A percentile compares a stretch with the other conserved stretches of the same genome.
Conservation (phyloP, 1,140 invertebrate genomes). For the Prorops nasuta region DNA sequence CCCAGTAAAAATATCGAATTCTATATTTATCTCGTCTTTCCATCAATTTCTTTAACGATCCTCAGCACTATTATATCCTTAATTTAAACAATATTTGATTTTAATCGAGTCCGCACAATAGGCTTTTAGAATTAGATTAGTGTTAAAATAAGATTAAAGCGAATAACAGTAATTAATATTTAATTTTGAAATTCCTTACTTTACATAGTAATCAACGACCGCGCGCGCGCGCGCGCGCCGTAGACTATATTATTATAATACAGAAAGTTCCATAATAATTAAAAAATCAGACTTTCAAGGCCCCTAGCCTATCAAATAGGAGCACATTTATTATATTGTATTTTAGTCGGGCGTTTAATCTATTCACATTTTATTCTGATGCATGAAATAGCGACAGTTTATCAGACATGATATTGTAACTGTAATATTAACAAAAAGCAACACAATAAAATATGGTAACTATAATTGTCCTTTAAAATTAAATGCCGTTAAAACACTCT, state of each 20-base stretch:
- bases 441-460: slow-evolving; percentile 35
- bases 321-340: slow-evolving; percentile 42
- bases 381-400: slow-evolving; percentile 26
- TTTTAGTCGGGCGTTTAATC: slow-evolving; percentile 30
- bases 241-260: slow-evolving; percentile 56
- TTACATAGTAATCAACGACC: slow-evolving; percentile 55
- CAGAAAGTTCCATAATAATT: slow-evolving; percentile 51
- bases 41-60: no score
- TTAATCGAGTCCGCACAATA: no score
- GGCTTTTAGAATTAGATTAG: slow-evolving; percentile 43
- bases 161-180: slow-evolving; percentile 56
- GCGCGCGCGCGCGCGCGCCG: no score
- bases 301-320: slow-evolving; percentile 43
- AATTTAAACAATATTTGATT: no score
- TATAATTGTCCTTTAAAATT: no score
- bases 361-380: slow-evolving; percentile 40
- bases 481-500: no score
- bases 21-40: no score
- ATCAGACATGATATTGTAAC: slow-evolving; percentile 23
- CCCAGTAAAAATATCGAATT: no score
- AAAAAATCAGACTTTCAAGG: slow-evolving; percentile 59
- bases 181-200: slow-evolving; percentile 55
- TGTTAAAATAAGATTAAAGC: slow-evolving; percentile 34
- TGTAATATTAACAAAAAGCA: slow-evolving; percentile 37
- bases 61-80: no score